Evolutionary conservation across 2,888 invertebrate species (phyloP), one percentile per base, ranked within the genome.

Genomic region (Drosophila glabriapex): DNA sequence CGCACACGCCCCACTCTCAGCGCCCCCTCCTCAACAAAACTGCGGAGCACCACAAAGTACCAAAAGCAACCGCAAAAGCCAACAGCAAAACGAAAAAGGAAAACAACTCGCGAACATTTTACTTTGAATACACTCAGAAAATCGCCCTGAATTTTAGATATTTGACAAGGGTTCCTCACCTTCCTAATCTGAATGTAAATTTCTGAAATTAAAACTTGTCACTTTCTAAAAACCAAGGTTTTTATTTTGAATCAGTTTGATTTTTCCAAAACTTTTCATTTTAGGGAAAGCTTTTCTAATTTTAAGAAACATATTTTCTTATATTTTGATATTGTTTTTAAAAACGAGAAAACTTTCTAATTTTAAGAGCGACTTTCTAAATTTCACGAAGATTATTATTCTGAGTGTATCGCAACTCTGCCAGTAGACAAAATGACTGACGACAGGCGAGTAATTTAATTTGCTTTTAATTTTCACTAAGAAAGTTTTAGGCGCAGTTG

Each of bases 381-480:
- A 12, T 14, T 6, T 46, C 2, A 46, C 0, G 3, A 22, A 14
- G 46, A 7, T 4, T 25, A 16, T 16, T 46, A 7, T 46, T 25
- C 16, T 22, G 28, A 46, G 25, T 46, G 46, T 16, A 25, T 4
- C 63, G 63, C 50, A 62, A 65, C 60, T 64, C 7, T 64, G 53
- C 50, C 19, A 49, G 41, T 33, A 39, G 56, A 66, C 58, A 52
- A 54, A 69, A 61, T 63, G 41, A 53, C 64, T 56, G 50, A 39
- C 50, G 64, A 55, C 65, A 22, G 37, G 67, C 77, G 59, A 56
- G 76, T 81, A 83, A 82, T 83, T 82, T 81, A 73, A 82, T 82
- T 82, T 82, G 65, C 79, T 83, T 80, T 73, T 83, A 81, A 83
- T 81, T 80, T 82, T 82, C 78, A 69, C 73, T 70, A 66, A 56